Evolutionary conservation across 2,888 invertebrate species (phyloP).

Genomic region (Dinocampus coccinellae): DNA sequence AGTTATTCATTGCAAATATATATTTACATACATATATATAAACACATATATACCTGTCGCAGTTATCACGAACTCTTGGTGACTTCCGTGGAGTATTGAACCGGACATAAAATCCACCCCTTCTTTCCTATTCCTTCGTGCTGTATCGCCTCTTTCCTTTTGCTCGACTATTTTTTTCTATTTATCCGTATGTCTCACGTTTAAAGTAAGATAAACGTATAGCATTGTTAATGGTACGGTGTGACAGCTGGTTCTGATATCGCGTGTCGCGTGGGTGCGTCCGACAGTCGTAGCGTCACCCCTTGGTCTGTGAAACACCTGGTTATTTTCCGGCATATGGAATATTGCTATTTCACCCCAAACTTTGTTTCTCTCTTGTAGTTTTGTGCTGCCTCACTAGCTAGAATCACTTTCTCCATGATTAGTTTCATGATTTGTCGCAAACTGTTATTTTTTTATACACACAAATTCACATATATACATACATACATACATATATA

Average conservation of each 20-base stretch:
- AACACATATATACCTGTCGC: not conserved
- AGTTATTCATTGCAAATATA: not conserved
- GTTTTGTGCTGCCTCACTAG: conserved; percentile 27
- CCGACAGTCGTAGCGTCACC: conserved; percentile 28
- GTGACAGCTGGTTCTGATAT: conserved; percentile 56
- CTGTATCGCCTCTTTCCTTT: not conserved
- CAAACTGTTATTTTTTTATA: conserved; percentile 24
- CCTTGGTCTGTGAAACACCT: conserved; percentile 51
- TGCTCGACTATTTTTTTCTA: not conserved
- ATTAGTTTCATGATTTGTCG: conserved; percentile 57
- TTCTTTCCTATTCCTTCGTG: not conserved
- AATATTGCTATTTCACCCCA: conserved; percentile 31
- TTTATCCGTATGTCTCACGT: not conserved
- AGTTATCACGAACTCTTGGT: conserved; percentile 26
- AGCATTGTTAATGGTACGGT: conserved; percentile 35
- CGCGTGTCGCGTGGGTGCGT: conserved; percentile 53
- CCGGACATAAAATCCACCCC: conserved; percentile 13
- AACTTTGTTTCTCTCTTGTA: conserved; percentile 15
- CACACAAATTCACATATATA: no score
- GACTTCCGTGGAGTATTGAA: conserved; percentile 24
- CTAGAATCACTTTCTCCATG: conserved; percentile 56
- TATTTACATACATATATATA: no score
- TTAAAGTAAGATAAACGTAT: conserved; percentile 12
- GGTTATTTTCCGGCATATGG: conserved; percentile 55
- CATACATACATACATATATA: conserved; percentile 16